A percentile compares a stretch with the other conserved stretches of the same genome.
phyloP scores from a whole-genome alignment of 2,797 vertebrate species.

The Oceanodroma leucorhoa region DNA sequence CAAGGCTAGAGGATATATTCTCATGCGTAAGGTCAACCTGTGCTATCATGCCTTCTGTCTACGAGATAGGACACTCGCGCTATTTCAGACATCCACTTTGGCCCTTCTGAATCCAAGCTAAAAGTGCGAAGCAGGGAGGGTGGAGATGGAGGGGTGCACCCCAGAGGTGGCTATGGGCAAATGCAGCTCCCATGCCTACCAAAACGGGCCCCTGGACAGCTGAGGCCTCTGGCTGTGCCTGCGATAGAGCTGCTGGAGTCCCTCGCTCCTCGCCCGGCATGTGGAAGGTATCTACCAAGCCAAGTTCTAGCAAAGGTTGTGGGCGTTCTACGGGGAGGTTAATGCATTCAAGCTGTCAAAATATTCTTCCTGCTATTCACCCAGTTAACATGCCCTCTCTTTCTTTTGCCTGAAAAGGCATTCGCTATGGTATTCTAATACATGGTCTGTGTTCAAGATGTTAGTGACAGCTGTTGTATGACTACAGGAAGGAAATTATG shows the following conservation, averaged over 20 bases:
- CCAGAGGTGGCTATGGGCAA: fast-evolving
- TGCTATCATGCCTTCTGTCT: not conserved
- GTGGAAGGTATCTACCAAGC: slow-evolving; percentile 55
- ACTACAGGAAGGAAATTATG: slow-evolving; percentile 72
- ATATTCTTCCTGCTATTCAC: slow-evolving; percentile 69
- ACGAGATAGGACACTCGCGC: fast-evolving
- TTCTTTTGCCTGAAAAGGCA: slow-evolving; percentile 68
- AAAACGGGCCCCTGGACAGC: fast-evolving
- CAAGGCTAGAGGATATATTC: not conserved
- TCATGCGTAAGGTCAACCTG: fast-evolving
- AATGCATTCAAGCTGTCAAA: slow-evolving; percentile 69
- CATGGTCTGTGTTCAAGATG: slow-evolving; percentile 66
- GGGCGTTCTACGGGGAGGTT: slow-evolving; percentile 42
- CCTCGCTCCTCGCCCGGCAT: not conserved
- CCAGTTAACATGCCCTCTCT: slow-evolving; percentile 45
- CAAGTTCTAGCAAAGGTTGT: slow-evolving; percentile 50
- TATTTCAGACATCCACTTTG: fast-evolving
- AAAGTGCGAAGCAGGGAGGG: not conserved
- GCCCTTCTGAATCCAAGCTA: not conserved
- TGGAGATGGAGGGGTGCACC: not conserved
- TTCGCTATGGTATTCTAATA: slow-evolving; percentile 69
- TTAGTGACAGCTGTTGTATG: slow-evolving; percentile 75
- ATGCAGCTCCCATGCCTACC: not conserved
- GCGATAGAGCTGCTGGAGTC: not conserved
- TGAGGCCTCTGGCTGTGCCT: not conserved